Conservation (phyloP, 2,797 vertebrate species). For the Semotilus atromaculatus region DNA sequence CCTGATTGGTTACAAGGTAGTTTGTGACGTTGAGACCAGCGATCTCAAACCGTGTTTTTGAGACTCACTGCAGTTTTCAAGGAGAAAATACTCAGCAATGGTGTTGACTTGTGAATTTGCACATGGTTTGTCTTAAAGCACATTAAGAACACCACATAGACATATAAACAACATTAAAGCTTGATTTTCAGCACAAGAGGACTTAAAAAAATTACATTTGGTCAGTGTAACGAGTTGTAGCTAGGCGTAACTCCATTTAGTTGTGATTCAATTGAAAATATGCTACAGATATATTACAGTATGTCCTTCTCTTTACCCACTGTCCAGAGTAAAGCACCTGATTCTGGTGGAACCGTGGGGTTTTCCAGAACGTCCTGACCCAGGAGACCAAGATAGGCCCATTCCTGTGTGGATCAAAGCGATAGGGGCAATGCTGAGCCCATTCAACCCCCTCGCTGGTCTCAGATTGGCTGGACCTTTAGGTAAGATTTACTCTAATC, state of each 20-base stretch:
- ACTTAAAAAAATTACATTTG: background rate
- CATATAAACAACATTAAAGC: too few species aligned
- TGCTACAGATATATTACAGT: background rate
- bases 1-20: too few species aligned
- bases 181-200: too few species aligned
- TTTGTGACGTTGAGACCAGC: too few species aligned
- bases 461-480: slow-evolving; percentile 93
- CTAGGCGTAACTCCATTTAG: background rate
- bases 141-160: too few species aligned
- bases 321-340: slow-evolving; percentile 87
- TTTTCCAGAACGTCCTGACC: slow-evolving; percentile 86
- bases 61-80: too few species aligned
- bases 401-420: slow-evolving; percentile 96
- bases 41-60: too few species aligned
- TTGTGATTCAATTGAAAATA: background rate
- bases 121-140: too few species aligned
- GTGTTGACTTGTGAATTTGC: too few species aligned
- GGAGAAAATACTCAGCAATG: too few species aligned
- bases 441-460: slow-evolving; percentile 93
- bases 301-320: background rate
- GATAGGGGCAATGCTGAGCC: slow-evolving; percentile 87
- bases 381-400: slow-evolving; percentile 82
- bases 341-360: slow-evolving; percentile 97
- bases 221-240: background rate
- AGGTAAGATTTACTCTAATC: slow-evolving; percentile 75